Base-by-base conservation (phyloP, 2,797 vertebrate species). In the Poecile montanus region DNA sequence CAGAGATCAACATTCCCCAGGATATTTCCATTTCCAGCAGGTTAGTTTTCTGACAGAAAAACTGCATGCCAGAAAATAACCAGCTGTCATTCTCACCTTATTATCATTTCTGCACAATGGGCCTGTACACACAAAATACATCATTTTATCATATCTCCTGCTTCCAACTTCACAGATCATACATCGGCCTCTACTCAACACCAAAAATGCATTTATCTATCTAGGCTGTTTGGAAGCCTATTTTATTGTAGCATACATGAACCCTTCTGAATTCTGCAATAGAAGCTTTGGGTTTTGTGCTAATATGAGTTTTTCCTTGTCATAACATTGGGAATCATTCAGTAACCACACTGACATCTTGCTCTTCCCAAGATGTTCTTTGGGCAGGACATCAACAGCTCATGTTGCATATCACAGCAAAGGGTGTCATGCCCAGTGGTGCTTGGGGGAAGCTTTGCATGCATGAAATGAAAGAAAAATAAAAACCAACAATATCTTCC, bases 101-200 rank as follows among this genome's bases (percentile, higher is more conserved):
- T 38, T 57, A 38, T 12, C 18, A 47, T 74, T 73, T 83, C 70
- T 50, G 15, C 61, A 74, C 32, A 56, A 25, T 2, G 14, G 40
- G 29, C 2, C 51, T 26, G 9, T 50, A 62, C 32, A 32, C 26
- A 67, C 3, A 63, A 71, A 83, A 73, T 29, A 29, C 13, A 65
- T 45, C 2, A 27, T 32, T 86, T 71, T n/a, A 60, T 67, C 54
- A 23, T 1, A 2, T 26, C 42, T 88, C 25, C 44, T 51, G 30
- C 19, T 90, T 90, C 54, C 74, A 86, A 16, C 74, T 78, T 72
- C 54, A 58, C 27, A 66, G 73, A 34, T 47, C 21, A 22, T 47
- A 38, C 15, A 47, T 3, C 5, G 7, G 29, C 25, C 13, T 47
- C 22, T 66, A 65, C 56, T 26, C 62, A 77, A 44, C 0, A 0